Evolutionary conservation across 2,797 vertebrate species (phyloP), one percentile per base, ranked within the genome.

Genomic region (Choloepus didactylus): DNA sequence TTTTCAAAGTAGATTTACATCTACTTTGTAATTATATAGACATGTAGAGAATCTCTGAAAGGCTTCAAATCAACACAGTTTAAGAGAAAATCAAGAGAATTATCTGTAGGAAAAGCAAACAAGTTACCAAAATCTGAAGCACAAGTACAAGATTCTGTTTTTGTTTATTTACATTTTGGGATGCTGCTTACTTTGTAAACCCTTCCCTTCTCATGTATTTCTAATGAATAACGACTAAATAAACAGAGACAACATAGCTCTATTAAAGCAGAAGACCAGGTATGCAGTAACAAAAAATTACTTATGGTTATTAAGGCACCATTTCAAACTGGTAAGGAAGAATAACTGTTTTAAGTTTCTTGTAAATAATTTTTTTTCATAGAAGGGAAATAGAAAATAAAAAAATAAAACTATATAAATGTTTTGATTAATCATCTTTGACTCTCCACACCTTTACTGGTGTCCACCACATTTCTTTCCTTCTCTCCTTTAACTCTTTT

Each of bases 11-110:
- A 77, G 25, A 79, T 41, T 79, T 95, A 83, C 12, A 96, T 41
- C 29, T 91, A 85, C 19, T 76, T 51, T 76, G 18, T 44, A 90
- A 89, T 86, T 87, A 84, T 60, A 88, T 2, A 93, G 46, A 84
- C 12, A 16, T n/a, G 23, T 49, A 66, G 44, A 29, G 25, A 56
- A 56, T 56, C 54, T 86, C 54, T 75, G 19, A 54, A 95, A 91
- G 62, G 23, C 44, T 96, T 94, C 95, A 92, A 82, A 95, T 86
- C 62, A 94, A 86, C 25, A 94, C 1, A 88, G 35, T 29, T 7
- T 51, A 94, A 92, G 9, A 93, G n/a, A 92, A 93, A 95, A 91
- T 82, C 9, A 95, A 76, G 86, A 31, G 89, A 86, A 95, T 46
- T 83, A 49, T 90, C 66, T 72, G 27, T 87, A 95, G 88, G 4